Evolutionary conservation across 2,888 invertebrate species (phyloP), one percentile per base, ranked within the genome.

Genomic region (Himalopsyche anomala): DNA sequence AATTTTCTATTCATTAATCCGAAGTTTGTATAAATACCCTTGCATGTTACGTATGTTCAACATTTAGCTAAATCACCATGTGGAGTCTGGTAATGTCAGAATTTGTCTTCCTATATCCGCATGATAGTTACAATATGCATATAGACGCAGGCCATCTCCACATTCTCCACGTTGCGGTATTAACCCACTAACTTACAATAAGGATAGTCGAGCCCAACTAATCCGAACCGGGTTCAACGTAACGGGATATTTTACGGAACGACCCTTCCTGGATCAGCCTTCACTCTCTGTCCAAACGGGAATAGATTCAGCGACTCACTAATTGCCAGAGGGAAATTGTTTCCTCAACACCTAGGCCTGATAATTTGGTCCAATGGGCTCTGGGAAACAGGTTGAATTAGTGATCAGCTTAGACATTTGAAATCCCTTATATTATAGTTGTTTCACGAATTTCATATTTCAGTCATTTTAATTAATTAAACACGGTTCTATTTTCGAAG

Each of bases 201-300:
- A 62, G 62, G 28, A 62, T 62, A 62, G 62, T 62, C 19, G 62
- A 19, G 19, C 62, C 62, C 62, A 28, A 62, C 62, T 62, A 62
- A 62, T 62, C 62, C 62, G 62, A 28, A 28, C 62, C n/a, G 62
- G 62, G 62, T 62, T 62, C 62, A 62, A 28, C 62, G 62, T 28
- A n/a, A 62, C 62, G 62, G 62, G 62, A 62, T 62, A 62, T 62
- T 62, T 62, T 62, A 62, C 62, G 19, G 62, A 19, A 19, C 62
- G 62, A 62, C 62, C 62, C 62, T 62, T 62, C 62, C 62, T 62
- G 28, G 19, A 62, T 62, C 62, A 62, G 62, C 62, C 62, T 62
- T 62, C 62, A 62, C 62, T 62, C 62, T 62, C 62, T 62, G 62
- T 62, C 62, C 62, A 28, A 62, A 62, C 62, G 62, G 62, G 62